A percentile compares a stretch with the other conserved stretches of the same genome.
Evolutionary conservation across 2,797 vertebrate species (phyloP).

Genomic region (Kryptopterus vitreolus): DNA sequence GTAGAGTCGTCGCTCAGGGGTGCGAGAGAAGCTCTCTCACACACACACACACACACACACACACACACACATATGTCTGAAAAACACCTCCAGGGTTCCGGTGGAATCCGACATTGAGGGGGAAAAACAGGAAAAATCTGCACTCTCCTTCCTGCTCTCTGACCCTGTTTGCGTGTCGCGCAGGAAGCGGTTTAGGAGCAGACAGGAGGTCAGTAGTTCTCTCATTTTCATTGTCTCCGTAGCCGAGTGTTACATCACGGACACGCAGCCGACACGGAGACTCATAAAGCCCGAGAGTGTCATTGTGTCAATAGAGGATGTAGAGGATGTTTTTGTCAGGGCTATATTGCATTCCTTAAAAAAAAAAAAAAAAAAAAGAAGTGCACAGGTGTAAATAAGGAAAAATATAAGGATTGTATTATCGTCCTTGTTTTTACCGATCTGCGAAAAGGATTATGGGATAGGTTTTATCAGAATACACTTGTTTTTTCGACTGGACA

Average conservation of each 20-base stretch:
- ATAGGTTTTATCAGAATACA: background rate
- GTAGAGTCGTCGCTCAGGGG: slow-evolving; percentile 45
- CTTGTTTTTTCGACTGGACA: no score
- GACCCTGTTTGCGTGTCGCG: slow-evolving; percentile 60
- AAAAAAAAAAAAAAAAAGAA: background rate
- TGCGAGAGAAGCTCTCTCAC: slow-evolving; percentile 34
- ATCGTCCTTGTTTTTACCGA: no score
- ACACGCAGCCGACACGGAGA: slow-evolving; percentile 9
- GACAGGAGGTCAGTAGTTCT: slow-evolving; percentile 49
- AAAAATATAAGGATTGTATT: no score
- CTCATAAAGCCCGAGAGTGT: slow-evolving; percentile 11
- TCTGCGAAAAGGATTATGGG: no score
- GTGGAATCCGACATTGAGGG: slow-evolving; percentile 73
- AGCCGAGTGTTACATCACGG: slow-evolving; percentile 50
- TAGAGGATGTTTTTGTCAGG: slow-evolving; percentile 33
- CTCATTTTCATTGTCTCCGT: slow-evolving; percentile 46
- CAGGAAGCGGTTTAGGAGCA: slow-evolving; percentile 57
- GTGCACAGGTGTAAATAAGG: background rate
- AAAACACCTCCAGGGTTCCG: slow-evolving; percentile 63
- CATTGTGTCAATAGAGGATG: slow-evolving; percentile 19
- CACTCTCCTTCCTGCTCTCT: slow-evolving; percentile 76
- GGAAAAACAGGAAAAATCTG: slow-evolving; percentile 94
- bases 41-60: slow-evolving; percentile 23
- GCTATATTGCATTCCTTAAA: slow-evolving; percentile 5
- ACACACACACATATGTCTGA: slow-evolving; percentile 26